Evolutionary conservation across 2,888 invertebrate species (phyloP), one percentile per base, ranked within the genome.

Genomic region (Rhingia campestris): DNA sequence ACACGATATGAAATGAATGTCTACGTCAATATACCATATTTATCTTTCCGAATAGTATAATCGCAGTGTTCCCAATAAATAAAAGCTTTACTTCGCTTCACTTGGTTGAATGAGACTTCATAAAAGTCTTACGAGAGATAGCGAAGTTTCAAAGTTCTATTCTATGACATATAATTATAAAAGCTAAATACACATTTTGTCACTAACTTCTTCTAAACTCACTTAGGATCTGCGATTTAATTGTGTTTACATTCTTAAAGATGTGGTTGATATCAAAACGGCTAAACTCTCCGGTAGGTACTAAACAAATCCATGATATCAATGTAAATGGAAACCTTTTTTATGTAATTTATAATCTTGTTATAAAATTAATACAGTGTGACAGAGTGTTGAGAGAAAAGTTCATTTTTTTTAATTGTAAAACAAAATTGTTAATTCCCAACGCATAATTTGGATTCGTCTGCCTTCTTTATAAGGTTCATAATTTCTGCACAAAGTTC

Each of bases 401-500:
- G 22, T 45, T 22, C n/a, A 14, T 32, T 22, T 22, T 12, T 14
- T 4, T 47, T 47, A 47, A 3, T 14, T 47, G 22, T 43, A 43
- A 32, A 10, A 43, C 4, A 9, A 49, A 9, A 12, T 10, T 6
- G 5, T 58, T 63, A 77, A 58, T 77, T 86, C 3, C 86, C 86
- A 0, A 90, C 91, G 0, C 90, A 89, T 33, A 88, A 87, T 58
- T 87, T 86, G 3, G 86, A 87, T 56, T 90, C 87, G 89, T 94
- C 92, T 6, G 93, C 93, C 86, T 91, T 91, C 76, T 92, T 90
- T 87, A 93, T 92, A 12, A 93, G 88, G 75, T 89, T 89, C 80
- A 92, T 91, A 72, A 93, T 91, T 88, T 93, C 92, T 37, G 89
- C 88, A 4, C 93, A 92, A 30, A 94, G 87, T 39, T 88, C 87